These are phyloP conservation scores for Rhinolophus sinicus DNA, from an alignment of 2,113 vertebrate genomes.

Conservation along the genomic window DNA sequence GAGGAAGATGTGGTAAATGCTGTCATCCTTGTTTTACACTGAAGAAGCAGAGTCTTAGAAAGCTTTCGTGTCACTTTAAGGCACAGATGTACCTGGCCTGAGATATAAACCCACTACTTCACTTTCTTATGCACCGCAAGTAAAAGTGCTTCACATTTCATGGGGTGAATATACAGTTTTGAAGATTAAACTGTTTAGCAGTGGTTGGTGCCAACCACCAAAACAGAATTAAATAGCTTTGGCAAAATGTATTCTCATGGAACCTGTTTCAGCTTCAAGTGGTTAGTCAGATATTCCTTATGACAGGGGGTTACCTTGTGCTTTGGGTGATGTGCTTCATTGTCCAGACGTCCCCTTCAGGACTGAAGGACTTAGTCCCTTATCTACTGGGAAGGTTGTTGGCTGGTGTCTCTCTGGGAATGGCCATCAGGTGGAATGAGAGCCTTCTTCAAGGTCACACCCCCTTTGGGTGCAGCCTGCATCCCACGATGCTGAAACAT, in stretches of 20 bases:
- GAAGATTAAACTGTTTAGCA: neutral
- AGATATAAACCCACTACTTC: neutral
- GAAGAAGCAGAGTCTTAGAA: neutral
- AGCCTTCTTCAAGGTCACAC: neutral
- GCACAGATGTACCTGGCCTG: neutral
- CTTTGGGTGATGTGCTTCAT: neutral
- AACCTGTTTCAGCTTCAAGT: neutral
- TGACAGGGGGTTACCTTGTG: neutral
- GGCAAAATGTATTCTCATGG: neutral
- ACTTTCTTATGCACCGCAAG: neutral
- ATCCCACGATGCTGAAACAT: neutral
- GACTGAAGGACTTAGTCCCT: neutral
- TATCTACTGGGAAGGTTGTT: neutral
- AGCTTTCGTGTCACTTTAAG: neutral
- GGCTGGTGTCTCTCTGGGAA: neutral
- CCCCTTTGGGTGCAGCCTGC: neutral
- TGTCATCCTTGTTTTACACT: neutral
- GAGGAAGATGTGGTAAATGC: neutral
- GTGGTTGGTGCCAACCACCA: neutral
- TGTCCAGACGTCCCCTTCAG: neutral
- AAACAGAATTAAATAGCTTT: neutral
- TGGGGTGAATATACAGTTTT: neutral
- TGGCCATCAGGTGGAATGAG: neutral
- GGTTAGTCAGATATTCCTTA: neutral
- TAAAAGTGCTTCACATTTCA: neutral